phyloP scores from a whole-genome alignment of 1,140 invertebrate genomes.

The Chelonus insularis region DNA sequence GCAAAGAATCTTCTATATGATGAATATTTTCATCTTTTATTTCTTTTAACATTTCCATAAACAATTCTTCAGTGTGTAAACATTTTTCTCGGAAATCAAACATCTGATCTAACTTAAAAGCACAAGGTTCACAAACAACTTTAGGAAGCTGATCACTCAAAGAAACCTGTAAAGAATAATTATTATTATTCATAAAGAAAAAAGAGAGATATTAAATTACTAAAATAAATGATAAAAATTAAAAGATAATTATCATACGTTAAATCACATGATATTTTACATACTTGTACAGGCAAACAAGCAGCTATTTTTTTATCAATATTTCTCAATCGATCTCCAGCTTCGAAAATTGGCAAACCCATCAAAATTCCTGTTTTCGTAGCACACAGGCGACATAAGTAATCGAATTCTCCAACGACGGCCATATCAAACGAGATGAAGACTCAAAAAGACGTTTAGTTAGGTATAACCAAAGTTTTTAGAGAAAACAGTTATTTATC shows the following conservation, averaged over 20 bases:
- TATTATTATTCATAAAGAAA: background rate
- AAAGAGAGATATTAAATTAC: background rate
- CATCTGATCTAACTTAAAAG: constrained; percentile 64
- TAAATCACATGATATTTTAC: no score
- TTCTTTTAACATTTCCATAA: constrained; percentile 61
- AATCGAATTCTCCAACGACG: constrained; percentile 63
- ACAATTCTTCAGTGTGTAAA: constrained; percentile 62
- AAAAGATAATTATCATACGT: no score
- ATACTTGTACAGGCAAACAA: constrained; percentile 65
- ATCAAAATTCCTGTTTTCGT: constrained; percentile 62
- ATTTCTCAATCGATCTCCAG: constrained; percentile 61
- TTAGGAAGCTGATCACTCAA: constrained; percentile 65
- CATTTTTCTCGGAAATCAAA: constrained; percentile 65
- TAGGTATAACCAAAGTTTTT: background rate
- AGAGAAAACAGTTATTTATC: background rate
- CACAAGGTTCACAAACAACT: constrained; percentile 65
- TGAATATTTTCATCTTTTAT: constrained; percentile 48
- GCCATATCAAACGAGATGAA: constrained; percentile 59
- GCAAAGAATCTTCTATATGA: constrained; percentile 41
- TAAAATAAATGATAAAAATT: no score
- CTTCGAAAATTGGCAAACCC: constrained; percentile 65
- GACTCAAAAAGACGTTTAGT: background rate
- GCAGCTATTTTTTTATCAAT: constrained; percentile 65
- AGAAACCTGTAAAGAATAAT: constrained; percentile 55
- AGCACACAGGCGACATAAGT: constrained; percentile 64